These are phyloP conservation scores for Notocelia uddmanniana DNA, from an alignment of 2,888 invertebrate species.

Conservation along the genomic window DNA sequence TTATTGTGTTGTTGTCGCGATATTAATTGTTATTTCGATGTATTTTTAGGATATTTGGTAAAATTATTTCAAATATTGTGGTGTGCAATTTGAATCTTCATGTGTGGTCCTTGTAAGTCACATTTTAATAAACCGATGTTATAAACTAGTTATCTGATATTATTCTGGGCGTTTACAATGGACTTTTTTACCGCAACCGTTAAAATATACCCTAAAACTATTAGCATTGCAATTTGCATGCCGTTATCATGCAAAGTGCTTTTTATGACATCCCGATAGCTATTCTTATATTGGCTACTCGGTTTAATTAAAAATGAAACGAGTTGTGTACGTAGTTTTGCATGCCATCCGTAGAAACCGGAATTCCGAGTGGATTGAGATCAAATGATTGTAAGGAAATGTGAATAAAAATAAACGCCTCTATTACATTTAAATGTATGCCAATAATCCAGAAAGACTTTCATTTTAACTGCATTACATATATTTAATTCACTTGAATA, in stretches of 20 bases:
- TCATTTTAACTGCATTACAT: neutral
- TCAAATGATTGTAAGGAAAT: neutral
- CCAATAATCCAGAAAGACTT: neutral
- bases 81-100: neutral
- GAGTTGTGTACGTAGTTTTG: conserved; percentile 1
- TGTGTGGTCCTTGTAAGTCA: neutral
- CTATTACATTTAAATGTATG: neutral
- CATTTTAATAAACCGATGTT: neutral
- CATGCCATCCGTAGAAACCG: neutral
- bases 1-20: no score
- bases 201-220: conserved; percentile 10
- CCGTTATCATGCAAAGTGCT: conserved; percentile 4
- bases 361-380: neutral
- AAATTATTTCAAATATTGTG: neutral
- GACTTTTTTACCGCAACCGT: neutral
- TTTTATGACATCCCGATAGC: neutral
- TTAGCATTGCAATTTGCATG: neutral
- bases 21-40: no score
- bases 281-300: neutral
- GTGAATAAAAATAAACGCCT: neutral
- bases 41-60: neutral
- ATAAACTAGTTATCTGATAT: neutral
- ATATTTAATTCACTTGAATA: no score
- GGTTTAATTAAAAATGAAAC: neutral
- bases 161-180: neutral